phyloP scores from a whole-genome alignment of 92 coral and sea anemone species.

The Nematostella vectensis region DNA sequence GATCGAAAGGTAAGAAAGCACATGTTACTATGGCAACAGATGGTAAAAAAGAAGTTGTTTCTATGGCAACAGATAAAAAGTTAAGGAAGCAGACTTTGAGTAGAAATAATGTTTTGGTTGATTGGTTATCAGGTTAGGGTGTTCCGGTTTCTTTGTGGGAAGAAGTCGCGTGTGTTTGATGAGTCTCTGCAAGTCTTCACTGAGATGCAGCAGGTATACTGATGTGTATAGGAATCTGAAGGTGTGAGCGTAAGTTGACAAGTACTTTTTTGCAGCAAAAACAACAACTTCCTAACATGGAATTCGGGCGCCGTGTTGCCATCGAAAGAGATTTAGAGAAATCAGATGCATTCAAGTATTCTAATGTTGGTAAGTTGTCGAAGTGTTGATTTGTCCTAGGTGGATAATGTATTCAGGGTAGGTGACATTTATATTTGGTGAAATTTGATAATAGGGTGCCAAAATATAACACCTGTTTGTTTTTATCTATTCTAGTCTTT shows the following conservation, averaged over 20 bases:
- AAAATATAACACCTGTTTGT: too few relatives aligned
- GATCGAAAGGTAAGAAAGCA: conserved; percentile 66
- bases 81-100: too few relatives aligned
- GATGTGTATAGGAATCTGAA: not conserved
- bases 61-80: too few relatives aligned
- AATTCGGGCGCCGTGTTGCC: conserved; percentile 95
- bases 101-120: too few relatives aligned
- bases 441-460: too few relatives aligned
- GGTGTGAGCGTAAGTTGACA: not conserved
- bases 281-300: conserved; percentile 96
- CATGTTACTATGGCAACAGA: not conserved
- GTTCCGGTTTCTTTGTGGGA: conserved; percentile 85
- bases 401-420: not conserved
- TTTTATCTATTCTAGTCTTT: conserved; percentile 65
- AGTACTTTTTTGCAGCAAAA: conserved; percentile 37
- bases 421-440: not conserved
- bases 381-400: not conserved
- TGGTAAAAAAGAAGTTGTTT: too few relatives aligned
- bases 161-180: conserved; percentile 85
- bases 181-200: conserved; percentile 82
- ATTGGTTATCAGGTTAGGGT: conserved; percentile 70
- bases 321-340: conserved; percentile 91
- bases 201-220: conserved; percentile 89
- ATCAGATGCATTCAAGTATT: conserved; percentile 77
- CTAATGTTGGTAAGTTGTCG: conserved; percentile 67